Percentiles rank a stretch among this genome's conserved stretches.
Conservation (phyloP, 2,888 invertebrate genomes). For the Litoditis marina region DNA sequence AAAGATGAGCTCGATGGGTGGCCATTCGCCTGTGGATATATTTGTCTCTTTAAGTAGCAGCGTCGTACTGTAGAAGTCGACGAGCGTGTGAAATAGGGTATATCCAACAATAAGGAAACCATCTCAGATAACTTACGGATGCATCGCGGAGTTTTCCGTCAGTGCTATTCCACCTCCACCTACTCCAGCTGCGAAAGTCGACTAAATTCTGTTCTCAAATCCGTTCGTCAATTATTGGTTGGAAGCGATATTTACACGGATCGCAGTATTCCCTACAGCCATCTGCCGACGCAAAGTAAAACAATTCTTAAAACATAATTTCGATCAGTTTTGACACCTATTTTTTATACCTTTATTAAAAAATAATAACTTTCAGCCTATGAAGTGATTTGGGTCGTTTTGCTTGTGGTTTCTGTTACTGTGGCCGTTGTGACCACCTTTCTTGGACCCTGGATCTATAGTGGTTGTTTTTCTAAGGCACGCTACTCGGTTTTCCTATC, state of each 20-base stretch:
- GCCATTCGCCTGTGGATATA: too few relatives aligned
- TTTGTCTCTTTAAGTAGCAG: too few relatives aligned
- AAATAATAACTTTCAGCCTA: slow-evolving; percentile 19
- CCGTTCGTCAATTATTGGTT: slow-evolving; percentile 27
- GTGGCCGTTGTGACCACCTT: slow-evolving; percentile 22
- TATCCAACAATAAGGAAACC: background rate
- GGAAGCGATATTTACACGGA: slow-evolving; percentile 29
- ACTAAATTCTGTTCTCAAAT: slow-evolving; percentile 27
- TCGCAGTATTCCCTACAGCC: slow-evolving; percentile 23
- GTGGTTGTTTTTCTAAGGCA: slow-evolving; percentile 24
- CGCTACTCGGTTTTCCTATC: slow-evolving; percentile 27
- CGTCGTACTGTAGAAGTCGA: too few relatives aligned
- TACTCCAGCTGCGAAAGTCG: slow-evolving; percentile 32
- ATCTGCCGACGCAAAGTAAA: slow-evolving; percentile 28
- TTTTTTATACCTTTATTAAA: too few relatives aligned
- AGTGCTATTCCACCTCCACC: slow-evolving; percentile 32
- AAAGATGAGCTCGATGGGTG: too few relatives aligned
- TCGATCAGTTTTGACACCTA: too few relatives aligned
- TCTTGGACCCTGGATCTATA: slow-evolving; percentile 32
- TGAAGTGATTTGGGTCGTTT: slow-evolving; percentile 25
- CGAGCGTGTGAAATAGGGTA: too few relatives aligned
- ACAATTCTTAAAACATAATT: background rate
- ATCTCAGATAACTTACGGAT: slow-evolving; percentile 32
- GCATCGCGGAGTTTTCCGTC: slow-evolving; percentile 32
- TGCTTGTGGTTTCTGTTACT: slow-evolving; percentile 23